Base-by-base conservation (phyloP, 92 coral and sea anemone genomes). In the Muricea muricata region DNA sequence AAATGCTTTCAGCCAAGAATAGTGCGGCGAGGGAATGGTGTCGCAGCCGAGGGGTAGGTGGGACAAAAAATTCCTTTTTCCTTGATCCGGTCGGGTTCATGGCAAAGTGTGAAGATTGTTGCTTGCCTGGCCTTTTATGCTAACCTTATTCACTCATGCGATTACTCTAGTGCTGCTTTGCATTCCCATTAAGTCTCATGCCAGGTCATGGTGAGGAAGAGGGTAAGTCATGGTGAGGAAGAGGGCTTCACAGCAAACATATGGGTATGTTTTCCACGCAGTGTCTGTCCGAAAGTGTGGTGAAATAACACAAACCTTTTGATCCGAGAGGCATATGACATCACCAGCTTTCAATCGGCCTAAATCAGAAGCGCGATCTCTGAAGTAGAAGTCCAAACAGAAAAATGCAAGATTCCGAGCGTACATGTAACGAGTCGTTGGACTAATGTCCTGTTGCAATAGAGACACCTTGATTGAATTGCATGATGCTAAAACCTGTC, bases 251-350 rank as follows among this genome's bases (percentile, higher is more conserved):
- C 79, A 40, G 69, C 57, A 46, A 85, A 90, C 18, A 84, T 42
- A 85, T 90, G 79, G 34, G 85, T 21, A 54, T 79, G 73, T 8
- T 56, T 66, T 7, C 91, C 91, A 40, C 91, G 73, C 2, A 87
- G 93, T 20, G 91, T 91, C 74, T 73, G 87, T n/a, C 94, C 94
- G 68, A 84, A 87, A 24, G 87, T 30, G 78, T 88, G 91, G 52
- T 76, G 37, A 47, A 58, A 60, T 40, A 87, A 24, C n/a, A 81
- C n/a, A 60, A 42, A 80, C 83, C 29, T 82, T 33, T 13, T 50
- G 39, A 63, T 26, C 63, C 33, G 87, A 72, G 10, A 73, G 82
- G 25, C 87, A 65, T 56, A 47, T 20, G 73, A 87, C 83, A 26
- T 81, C 78, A 31, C 42, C 58, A 24, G 83, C 81, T 24, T 48